Evolutionary conservation across 2,797 vertebrate genomes (phyloP).

Genomic region (Neosilurus mollespiculum): DNA sequence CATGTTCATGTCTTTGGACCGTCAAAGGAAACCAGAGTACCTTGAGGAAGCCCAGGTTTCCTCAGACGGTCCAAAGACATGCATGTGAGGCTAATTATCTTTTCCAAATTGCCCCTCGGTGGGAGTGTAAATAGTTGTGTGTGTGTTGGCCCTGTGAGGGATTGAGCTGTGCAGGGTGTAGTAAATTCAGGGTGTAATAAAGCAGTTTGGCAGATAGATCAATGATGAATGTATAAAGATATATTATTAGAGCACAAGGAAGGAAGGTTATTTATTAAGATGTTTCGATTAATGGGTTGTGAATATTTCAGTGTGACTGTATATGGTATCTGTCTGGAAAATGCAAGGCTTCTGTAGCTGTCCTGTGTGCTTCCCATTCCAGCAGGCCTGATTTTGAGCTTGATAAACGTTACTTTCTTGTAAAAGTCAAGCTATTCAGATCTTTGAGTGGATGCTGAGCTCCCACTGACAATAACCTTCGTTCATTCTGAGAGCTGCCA

Average conservation of each 20-base stretch:
- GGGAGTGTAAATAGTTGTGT: no score
- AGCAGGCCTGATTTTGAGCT: constrained; percentile 45
- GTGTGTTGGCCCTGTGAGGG: no score
- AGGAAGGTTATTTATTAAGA: not conserved
- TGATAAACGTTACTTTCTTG: constrained; percentile 54
- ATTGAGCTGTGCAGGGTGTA: no score
- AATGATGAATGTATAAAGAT: not conserved
- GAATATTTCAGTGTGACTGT: not conserved
- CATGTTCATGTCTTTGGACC: no score
- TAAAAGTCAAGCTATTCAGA: constrained; percentile 63
- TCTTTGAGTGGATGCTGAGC: constrained; percentile 56
- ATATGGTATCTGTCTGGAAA: not conserved
- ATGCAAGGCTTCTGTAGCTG: not conserved
- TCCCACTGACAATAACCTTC: constrained; percentile 73
- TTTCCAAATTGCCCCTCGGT: no score
- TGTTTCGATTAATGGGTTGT: not conserved
- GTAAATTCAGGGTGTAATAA: no score
- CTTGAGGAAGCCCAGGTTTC: no score
- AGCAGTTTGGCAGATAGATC: no score
- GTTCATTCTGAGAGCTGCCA: constrained; percentile 74
- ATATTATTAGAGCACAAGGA: not conserved
- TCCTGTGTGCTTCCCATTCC: constrained; percentile 32
- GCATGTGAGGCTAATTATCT: no score
- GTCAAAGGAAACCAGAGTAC: no score
- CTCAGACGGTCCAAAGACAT: no score